These are phyloP conservation scores for Metallyticus violacea DNA, from an alignment of 2,888 invertebrate genomes.

Conservation along the genomic window DNA sequence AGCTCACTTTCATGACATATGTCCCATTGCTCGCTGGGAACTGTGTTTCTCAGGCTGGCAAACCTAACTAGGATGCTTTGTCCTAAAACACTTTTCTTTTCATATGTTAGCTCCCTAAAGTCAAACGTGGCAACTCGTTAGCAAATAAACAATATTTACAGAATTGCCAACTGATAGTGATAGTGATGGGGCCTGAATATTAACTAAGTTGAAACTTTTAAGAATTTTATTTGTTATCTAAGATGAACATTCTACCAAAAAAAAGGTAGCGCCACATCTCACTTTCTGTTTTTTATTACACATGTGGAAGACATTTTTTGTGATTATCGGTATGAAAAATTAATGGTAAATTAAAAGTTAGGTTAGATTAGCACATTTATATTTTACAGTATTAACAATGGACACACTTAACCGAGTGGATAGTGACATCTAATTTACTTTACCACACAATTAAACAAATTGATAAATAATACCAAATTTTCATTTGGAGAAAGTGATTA, in stretches of 20 bases:
- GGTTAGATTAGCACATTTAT: no score
- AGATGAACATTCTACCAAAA: slow-evolving; percentile 71
- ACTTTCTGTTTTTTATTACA: background rate
- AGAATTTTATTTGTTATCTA: no score
- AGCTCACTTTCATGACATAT: slow-evolving; percentile 20
- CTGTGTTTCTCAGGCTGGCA: background rate
- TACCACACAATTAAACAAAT: no score
- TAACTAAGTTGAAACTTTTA: background rate
- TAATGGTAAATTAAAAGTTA: no score
- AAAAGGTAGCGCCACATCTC: slow-evolving; percentile 55
- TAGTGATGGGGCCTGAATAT: background rate
- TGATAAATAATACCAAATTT: no score
- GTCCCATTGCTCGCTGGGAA: background rate
- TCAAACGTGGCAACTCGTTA: background rate
- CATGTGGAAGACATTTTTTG: no score
- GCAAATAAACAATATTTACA: background rate
- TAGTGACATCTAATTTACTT: no score
- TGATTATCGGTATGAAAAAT: no score
- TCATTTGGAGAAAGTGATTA: no score
- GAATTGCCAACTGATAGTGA: background rate
- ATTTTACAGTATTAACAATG: no score
- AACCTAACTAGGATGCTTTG: background rate
- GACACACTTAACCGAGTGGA: no score
- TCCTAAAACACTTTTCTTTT: background rate
- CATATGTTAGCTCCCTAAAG: background rate